Base-by-base conservation (phyloP, 2,797 vertebrate species). In the Schizothorax lantsangensis region DNA sequence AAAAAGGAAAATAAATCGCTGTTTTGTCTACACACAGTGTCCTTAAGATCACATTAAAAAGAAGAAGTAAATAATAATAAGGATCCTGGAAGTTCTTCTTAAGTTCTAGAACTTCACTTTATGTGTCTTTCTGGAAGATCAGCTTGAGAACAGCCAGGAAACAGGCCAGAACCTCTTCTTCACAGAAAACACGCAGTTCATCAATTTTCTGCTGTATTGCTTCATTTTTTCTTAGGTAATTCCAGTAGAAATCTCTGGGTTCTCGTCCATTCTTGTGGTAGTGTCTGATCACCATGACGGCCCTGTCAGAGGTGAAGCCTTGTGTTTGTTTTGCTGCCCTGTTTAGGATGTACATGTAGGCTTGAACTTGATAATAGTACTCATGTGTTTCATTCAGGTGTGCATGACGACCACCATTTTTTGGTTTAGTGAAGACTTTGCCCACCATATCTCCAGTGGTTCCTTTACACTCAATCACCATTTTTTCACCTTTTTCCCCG, bases 391-490 rank as follows among this genome's bases (percentile, higher is more conserved):
- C 7, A 15, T 23, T 23, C 2, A 91, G 79, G 8, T 62, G 1
- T 40, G 86, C 89, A 19, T 3, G 10, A 11, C 79, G 64, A 26
- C 43, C 11, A 26, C 38, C 73, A 15, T 74, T 54, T 19, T 19
- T 59, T 26, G 59, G 87, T 79, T 87, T 91, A 5, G 84, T 88
- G 71, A 88, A 88, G 21, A 89, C 49, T 33, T 90, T 89, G n/a
- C 83, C 81, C 4, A 86, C 78, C 90, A 91, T 89, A 77, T 83
- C 73, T 10, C 84, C 86, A 47, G 17, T 54, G 1, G 88, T 91
- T 79, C 88, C 81, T 88, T 91, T 92, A 75, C 91, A 91, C 68
- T 92, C 88, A 11, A 91, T 88, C 43, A 89, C 85, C 26, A 89
- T 57, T 54, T 79, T 83, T 21, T 91, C 43, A 15, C 23, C 23